Evolutionary conservation across 2,888 invertebrate genomes (phyloP), one percentile per base, ranked within the genome.

Genomic region (Siphonodentalium dalli): DNA sequence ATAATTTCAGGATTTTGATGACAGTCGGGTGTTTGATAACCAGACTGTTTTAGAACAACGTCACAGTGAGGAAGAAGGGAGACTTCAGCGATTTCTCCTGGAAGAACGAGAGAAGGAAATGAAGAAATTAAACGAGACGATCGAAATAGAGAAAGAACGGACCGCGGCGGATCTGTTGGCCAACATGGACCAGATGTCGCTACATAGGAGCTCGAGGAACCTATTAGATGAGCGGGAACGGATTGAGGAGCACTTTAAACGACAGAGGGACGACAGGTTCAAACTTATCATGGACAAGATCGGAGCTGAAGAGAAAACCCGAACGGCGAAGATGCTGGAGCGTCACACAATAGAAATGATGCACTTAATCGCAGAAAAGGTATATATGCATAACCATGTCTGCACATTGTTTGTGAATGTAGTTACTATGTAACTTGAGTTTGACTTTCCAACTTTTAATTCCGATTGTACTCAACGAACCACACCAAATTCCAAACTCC

Each of bases 41-140:
- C 97, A 99, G 65, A 78, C 78, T 21, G 72, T 80, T 29, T 84
- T 98, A 74, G 98, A 98, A 85, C 92, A 95, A 91, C 90, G 93
- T 80, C 98, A 98, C 82, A 88, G 95, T 51, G 91, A 92, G 79
- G 96, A 97, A 83, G 97, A 99, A 84, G 97, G 98, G 73, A 92
- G 95, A 74, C 85, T 98, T 65, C 70, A 70, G 47, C 58, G 75
- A 6, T 75, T 73, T 49, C 55, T 75, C n/a, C 51, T 68, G 7
- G 75, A 75, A 53, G 75, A 75, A 40, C 44, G 72, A 41, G 74
- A 74, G 50, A 74, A 72, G 44, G 73, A 76, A 50, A 64, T 72
- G 63, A 62, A 63, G 11, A 60, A 69, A 23, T 53, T 76, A 23
- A 73, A 75, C 46, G 68, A 66, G n/a, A 65, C 65, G 11, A 66